Conservation (phyloP, 2,113 vertebrate genomes). For the Gymnogyps californianus region DNA sequence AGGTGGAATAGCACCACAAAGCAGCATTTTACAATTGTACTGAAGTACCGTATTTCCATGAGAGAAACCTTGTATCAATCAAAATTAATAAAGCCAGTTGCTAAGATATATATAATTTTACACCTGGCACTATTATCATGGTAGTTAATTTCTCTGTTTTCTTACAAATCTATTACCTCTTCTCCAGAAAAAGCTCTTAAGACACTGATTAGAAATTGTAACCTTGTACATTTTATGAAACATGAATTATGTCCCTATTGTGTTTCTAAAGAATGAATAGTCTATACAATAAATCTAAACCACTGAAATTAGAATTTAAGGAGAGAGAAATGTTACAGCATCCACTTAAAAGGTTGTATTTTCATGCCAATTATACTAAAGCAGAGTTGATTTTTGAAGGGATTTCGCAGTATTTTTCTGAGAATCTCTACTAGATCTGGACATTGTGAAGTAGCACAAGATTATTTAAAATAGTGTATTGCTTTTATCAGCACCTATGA, state of each 20-base stretch:
- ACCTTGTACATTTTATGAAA: background rate
- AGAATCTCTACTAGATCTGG: background rate
- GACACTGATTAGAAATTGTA: background rate
- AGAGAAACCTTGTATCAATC: background rate
- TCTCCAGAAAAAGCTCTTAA: constrained; percentile 4
- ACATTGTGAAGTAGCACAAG: background rate
- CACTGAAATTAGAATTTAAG: background rate
- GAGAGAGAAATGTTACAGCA: background rate
- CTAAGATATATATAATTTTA: constrained; percentile 3
- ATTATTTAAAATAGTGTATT: background rate
- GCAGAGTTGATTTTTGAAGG: background rate
- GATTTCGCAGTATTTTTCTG: background rate
- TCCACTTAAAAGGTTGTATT: background rate
- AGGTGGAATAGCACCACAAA: background rate
- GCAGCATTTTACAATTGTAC: background rate
- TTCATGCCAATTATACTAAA: background rate
- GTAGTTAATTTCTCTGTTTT: constrained; percentile 21
- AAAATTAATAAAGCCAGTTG: background rate
- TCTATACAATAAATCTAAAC: background rate
- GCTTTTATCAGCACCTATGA: background rate
- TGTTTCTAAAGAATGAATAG: background rate
- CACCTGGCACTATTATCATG: background rate
- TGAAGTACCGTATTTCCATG: background rate
- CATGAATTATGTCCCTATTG: background rate
- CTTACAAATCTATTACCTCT: background rate